Evolutionary conservation across 2,797 vertebrate species (phyloP), one percentile per base, ranked within the genome.

Genomic region (Taeniopygia guttata): DNA sequence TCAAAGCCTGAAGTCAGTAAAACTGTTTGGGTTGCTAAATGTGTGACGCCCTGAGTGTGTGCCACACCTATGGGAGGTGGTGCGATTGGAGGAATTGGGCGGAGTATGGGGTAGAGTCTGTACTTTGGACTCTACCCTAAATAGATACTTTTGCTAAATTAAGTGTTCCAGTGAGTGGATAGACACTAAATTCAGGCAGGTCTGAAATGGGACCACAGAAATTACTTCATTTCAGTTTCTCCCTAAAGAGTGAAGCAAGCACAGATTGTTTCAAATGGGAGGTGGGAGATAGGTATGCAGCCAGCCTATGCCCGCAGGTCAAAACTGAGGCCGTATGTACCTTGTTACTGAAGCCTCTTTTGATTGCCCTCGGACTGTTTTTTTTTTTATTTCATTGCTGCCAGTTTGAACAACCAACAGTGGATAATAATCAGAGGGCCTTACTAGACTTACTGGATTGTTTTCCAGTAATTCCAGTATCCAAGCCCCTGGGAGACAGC

Each of bases 391-490:
- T 54, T 54, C 29, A 15, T 30, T 11, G 4, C 29, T 54, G n/a
- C 20, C 29, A 40, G 25, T 54, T 38, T 46, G n/a, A 68, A 40
- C 29, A 60, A 40, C 9, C 20, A 30, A 17, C 10, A 48, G 30
- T 13, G 3, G 29, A 60, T 2, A 40, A 13, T 14, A 46, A 40
- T 68, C 11, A 60, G 55, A n/a, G n/a, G 23, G 72, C 23, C 40
- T 60, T n/a, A 46, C 0, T n/a, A 52, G n/a, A 16, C n/a, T n/a
- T n/a, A n/a, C 16, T n/a, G 40, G 55, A 40, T 3, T 4, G 0
- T 25, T 76, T 45, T 25, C 46, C n/a, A 52, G 46, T 68, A 38
- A 14, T 46, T 2, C 23, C n/a, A 23, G 68, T 52, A 25, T 20
- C 27, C 0, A 0, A 32, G 22, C 26, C 27, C 17, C 18, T 36